Evolutionary conservation across 2,888 invertebrate genomes (phyloP).

Genomic region (Panopea generosa): DNA sequence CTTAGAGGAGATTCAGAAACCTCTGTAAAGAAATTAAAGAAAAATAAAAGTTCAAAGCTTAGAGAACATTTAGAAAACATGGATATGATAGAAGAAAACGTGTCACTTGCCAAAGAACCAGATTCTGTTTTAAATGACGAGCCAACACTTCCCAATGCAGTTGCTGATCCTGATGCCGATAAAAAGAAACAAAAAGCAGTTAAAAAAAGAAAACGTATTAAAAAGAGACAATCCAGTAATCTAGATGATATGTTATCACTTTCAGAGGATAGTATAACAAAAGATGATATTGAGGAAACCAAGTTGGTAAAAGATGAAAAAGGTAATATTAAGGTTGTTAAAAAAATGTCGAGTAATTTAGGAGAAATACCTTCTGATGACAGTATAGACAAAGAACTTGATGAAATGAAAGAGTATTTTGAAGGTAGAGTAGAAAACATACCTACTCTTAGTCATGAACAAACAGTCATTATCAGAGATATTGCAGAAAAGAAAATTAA

Average conservation of each 20-base stretch:
- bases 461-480: conserved; percentile 41
- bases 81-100: too few species aligned
- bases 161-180: too few species aligned
- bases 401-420: not conserved
- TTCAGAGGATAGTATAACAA: conserved; percentile 57
- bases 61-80: not conserved
- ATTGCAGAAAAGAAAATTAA: conserved; percentile 35
- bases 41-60: conserved; percentile 32
- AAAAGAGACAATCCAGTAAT: conserved; percentile 36
- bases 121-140: too few species aligned
- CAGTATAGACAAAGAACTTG: conserved; percentile 40
- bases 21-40: conserved; percentile 4
- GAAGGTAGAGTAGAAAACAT: not conserved
- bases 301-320: conserved; percentile 36
- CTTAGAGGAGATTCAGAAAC: conserved; percentile 20
- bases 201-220: conserved; percentile 20
- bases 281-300: conserved; percentile 39
- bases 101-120: too few species aligned
- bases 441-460: conserved; percentile 8
- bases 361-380: conserved; percentile 38
- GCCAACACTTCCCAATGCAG: too few species aligned
- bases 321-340: conserved; percentile 24
- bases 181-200: too few species aligned
- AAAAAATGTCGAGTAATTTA: conserved; percentile 37
- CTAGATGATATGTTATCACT: conserved; percentile 45